Evolutionary conservation across 2,113 vertebrate species (phyloP).

Genomic region (Xyrauchen texanus): DNA sequence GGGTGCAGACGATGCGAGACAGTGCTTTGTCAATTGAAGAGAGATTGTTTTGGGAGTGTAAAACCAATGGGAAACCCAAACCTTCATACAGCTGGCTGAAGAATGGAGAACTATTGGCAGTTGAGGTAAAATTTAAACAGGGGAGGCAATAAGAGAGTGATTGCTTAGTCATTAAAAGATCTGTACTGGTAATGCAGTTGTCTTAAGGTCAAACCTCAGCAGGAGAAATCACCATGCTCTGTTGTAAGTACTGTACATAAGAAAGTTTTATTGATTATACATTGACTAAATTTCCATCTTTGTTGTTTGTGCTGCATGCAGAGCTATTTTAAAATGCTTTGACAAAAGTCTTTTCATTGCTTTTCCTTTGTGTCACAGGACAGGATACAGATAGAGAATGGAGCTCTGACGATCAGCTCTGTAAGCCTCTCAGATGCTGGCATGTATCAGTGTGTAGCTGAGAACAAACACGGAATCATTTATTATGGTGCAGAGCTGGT

Average conservation of each 20-base stretch:
- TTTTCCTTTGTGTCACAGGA: constrained; percentile 79
- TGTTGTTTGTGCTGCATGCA: constrained; percentile 11
- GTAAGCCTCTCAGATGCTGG: constrained; percentile 88
- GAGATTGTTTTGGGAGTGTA: constrained; percentile 85
- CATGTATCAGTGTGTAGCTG: constrained; percentile 92
- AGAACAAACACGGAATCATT: constrained; percentile 90
- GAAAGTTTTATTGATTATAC: constrained; percentile 13
- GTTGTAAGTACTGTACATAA: background rate
- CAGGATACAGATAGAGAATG: constrained; percentile 86
- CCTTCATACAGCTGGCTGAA: constrained; percentile 91
- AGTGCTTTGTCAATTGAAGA: constrained; percentile 84
- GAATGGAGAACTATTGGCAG: constrained; percentile 81
- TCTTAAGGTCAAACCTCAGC: too few relatives aligned
- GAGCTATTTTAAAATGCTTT: background rate
- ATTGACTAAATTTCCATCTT: background rate
- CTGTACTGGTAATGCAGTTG: background rate
- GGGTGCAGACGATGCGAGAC: constrained; percentile 86
- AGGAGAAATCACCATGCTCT: background rate
- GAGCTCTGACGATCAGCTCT: constrained; percentile 81
- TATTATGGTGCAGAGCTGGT: constrained; percentile 88
- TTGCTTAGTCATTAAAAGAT: too few relatives aligned
- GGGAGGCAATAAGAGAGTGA: too few relatives aligned
- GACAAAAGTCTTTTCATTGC: constrained; percentile 20
- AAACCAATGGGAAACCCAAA: constrained; percentile 87
- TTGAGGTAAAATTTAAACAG: constrained; percentile 75